Evolutionary conservation across 2,113 vertebrate genomes (phyloP), one percentile per base, ranked within the genome.

Genomic region (Ammodytes dubius): DNA sequence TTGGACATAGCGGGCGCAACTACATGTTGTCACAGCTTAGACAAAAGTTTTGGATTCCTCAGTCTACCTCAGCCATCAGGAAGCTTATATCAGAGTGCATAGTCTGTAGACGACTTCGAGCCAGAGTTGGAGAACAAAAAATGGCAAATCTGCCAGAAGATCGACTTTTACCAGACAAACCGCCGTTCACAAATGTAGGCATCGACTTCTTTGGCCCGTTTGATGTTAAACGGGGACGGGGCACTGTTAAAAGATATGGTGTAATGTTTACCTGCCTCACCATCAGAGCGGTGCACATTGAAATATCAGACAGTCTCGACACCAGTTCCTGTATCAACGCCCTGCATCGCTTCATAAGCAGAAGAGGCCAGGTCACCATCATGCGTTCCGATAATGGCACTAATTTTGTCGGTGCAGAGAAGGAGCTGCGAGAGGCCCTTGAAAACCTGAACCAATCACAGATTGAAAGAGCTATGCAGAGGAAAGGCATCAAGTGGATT

Each of bases 311-410:
- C n/a, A 60, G 64, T 13, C 63, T 77, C 3, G 74, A 60, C 8
- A 77, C 65, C 7, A 19, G 39, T 45, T 68, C 74, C 11, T 77
- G 74, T 35, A 77, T 77, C 5, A 69, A 77, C 1, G 45, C n/a
- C n/a, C n/a, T n/a, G n/a, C 64, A 7, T 2, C 40, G 42, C 4
- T 74, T 74, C 15, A 39, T 47, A 3, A 40, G 42, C 9, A 68
- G 65, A 15, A 49, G 65, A 60, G 74, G 65, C 19, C 54, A 69
- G 39, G 46, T 60, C 9, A 12, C 15, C 35, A 35, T 15, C 12
- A 60, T 69, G 64, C 17, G 43, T 7, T 68, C 64, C 6, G 74
- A 68, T 6, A 77, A 77, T 14, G 50, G 73, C 35, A 77, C 53
- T 42, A 68, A 68, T n/a, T 49, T 76, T 42, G 64, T 68, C 8